These are phyloP conservation scores for Taeniopygia guttata DNA, from an alignment of 2,797 vertebrate species.

Conservation along the genomic window DNA sequence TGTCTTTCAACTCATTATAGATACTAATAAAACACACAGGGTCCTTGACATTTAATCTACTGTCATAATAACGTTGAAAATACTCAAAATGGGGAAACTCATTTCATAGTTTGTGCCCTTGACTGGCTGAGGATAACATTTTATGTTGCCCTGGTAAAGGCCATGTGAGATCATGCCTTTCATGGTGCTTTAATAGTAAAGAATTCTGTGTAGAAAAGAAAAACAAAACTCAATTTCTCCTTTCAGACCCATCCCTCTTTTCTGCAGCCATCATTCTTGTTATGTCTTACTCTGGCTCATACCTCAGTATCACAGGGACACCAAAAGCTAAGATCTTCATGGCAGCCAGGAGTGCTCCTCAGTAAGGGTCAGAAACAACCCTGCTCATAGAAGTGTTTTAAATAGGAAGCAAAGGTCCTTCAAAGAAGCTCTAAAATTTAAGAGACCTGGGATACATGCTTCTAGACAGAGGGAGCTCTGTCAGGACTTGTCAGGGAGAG, in stretches of 20 bases:
- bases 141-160: neutral
- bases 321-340: neutral
- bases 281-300: neutral
- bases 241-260: neutral
- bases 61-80: neutral
- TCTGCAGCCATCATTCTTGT: neutral
- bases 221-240: neutral
- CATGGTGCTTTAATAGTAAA: neutral
- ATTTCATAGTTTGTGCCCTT: neutral
- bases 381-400: neutral
- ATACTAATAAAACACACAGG: neutral
- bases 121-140: neutral
- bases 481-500: neutral
- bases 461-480: neutral
- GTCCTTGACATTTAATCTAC: constrained; percentile 8
- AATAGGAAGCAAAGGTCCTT: neutral
- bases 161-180: neutral
- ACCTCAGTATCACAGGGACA: neutral
- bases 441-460: neutral
- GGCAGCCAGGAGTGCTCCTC: neutral
- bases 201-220: neutral
- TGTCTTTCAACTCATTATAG: neutral
- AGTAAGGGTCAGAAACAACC: neutral
- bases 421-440: neutral
- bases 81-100: neutral